Conservation (phyloP, 1,140 invertebrate species). For the Neodiprion lecontei region DNA sequence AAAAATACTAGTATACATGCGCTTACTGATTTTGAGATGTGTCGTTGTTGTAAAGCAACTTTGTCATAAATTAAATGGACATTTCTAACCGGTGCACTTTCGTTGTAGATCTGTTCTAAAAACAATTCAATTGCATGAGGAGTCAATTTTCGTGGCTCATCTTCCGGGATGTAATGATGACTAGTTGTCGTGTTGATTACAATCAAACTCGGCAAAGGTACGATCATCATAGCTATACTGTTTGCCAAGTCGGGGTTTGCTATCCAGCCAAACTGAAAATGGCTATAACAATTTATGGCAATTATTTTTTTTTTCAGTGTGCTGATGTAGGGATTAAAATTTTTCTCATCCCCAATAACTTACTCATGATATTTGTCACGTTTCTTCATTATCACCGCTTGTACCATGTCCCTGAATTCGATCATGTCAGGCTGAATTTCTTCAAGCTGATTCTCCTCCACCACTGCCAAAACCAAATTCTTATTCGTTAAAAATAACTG, state of each 20-base stretch:
- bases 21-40: slow-evolving; percentile 14
- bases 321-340: not conserved
- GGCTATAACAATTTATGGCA: slow-evolving; percentile 46
- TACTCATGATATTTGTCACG: slow-evolving; percentile 80
- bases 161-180: slow-evolving; percentile 89
- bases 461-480: slow-evolving; percentile 83
- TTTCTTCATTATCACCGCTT: slow-evolving; percentile 80
- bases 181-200: slow-evolving; percentile 90
- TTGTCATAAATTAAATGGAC: not conserved
- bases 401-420: slow-evolving; percentile 85
- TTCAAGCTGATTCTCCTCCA: slow-evolving; percentile 87
- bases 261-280: slow-evolving; percentile 94
- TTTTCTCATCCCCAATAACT: slow-evolving; percentile 33
- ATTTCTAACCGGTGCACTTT: slow-evolving; percentile 72
- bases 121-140: slow-evolving; percentile 80
- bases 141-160: slow-evolving; percentile 81
- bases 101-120: slow-evolving; percentile 76
- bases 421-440: slow-evolving; percentile 81
- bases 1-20: slow-evolving; percentile 22
- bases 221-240: slow-evolving; percentile 85
- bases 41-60: slow-evolving; percentile 3
- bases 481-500: slow-evolving; percentile 85
- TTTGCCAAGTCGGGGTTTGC: slow-evolving; percentile 86
- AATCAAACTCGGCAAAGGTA: slow-evolving; percentile 85
- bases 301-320: slow-evolving; percentile 13